Evolutionary conservation across 1,140 invertebrate genomes (phyloP).

Genomic region (Gryllus bimaculatus): DNA sequence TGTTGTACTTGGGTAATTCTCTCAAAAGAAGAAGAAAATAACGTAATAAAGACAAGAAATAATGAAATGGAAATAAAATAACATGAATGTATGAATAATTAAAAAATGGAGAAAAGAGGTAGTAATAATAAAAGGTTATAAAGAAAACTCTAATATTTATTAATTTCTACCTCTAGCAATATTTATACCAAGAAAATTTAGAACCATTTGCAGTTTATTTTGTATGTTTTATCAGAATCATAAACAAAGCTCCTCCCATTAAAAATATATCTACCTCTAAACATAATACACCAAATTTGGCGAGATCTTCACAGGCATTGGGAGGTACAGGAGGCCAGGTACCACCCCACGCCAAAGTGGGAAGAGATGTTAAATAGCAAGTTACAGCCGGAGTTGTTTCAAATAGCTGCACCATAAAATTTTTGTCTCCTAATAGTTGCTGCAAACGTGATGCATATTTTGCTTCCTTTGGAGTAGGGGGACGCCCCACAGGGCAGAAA

Average conservation of each 20-base stretch:
- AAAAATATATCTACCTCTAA: conserved; percentile 39
- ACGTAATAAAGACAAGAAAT: no score
- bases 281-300: conserved; percentile 49
- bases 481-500: conserved; percentile 30
- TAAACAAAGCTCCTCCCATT: background rate
- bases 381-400: conserved; percentile 45
- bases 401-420: conserved; percentile 43
- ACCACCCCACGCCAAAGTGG: conserved; percentile 10
- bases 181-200: no score
- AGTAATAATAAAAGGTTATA: no score
- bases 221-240: no score
- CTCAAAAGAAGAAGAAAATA: no score
- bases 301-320: conserved; percentile 40
- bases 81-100: no score
- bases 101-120: no score
- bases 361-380: conserved; percentile 32
- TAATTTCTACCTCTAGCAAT: no score
- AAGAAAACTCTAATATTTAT: no score
- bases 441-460: conserved; percentile 43
- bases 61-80: no score
- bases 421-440: conserved; percentile 42
- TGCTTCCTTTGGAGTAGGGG: conserved; percentile 29
- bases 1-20: no score
- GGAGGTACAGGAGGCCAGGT: conserved; percentile 20
- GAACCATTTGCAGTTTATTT: no score